Conservation (phyloP, 2,797 vertebrate genomes). For the Anguilla marmorata region DNA sequence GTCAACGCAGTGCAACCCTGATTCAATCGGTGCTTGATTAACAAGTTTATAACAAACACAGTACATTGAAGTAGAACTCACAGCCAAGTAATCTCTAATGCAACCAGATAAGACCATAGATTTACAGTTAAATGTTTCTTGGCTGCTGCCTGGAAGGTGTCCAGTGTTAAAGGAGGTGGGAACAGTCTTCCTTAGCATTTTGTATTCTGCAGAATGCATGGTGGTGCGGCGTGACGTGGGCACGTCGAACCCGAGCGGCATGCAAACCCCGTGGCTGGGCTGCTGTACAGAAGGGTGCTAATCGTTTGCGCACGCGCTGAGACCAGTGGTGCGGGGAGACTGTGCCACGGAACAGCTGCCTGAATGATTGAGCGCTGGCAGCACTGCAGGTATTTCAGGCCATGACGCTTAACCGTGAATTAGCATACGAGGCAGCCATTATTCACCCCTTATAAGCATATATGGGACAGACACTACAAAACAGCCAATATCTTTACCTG, state of each 20-base stretch:
- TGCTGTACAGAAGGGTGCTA: slow-evolving; percentile 54
- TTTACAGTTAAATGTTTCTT: slow-evolving; percentile 55
- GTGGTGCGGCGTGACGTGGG: slow-evolving; percentile 67
- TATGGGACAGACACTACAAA: not conserved
- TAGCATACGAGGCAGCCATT: not conserved
- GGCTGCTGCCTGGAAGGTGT: slow-evolving; percentile 49
- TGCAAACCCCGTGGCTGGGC: slow-evolving; percentile 54
- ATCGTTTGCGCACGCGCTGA: slow-evolving; percentile 43
- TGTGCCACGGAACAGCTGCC: slow-evolving; percentile 52
- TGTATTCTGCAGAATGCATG: slow-evolving; percentile 50
- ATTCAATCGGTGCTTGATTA: slow-evolving; percentile 66
- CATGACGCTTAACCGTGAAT: not conserved
- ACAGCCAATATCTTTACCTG: not conserved
- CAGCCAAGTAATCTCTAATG: slow-evolving; percentile 49
- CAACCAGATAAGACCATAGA: slow-evolving; percentile 55
- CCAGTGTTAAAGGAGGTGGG: slow-evolving; percentile 49
- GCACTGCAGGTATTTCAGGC: not conserved
- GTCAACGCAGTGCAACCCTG: slow-evolving; percentile 49
- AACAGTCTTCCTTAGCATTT: slow-evolving; percentile 59
- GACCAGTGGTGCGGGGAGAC: slow-evolving; percentile 51
- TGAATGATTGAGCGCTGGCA: slow-evolving; percentile 23
- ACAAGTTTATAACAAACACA: slow-evolving; percentile 67
- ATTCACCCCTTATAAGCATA: not conserved
- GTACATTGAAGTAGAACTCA: slow-evolving; percentile 53
- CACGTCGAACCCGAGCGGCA: slow-evolving; percentile 64